These are phyloP conservation scores for Gryllus bimaculatus DNA, from an alignment of 1,140 invertebrate genomes.

Conservation along the genomic window DNA sequence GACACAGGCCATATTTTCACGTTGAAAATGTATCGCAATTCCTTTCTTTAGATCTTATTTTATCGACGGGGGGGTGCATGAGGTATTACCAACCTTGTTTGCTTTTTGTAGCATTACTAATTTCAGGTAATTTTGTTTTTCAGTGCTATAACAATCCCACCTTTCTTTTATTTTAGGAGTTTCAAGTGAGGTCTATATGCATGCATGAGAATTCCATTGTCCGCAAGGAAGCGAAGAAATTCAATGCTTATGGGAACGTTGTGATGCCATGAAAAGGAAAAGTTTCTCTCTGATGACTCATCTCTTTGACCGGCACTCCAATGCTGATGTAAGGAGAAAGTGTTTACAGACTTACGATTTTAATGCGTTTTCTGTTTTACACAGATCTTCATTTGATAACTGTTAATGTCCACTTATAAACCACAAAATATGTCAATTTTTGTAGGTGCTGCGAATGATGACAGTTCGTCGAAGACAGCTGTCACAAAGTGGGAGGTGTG, in stretches of 20 bases:
- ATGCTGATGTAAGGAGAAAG: slow-evolving; percentile 52
- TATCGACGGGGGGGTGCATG: slow-evolving; percentile 59
- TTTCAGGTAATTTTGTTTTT: neutral
- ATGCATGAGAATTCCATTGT: slow-evolving; percentile 75
- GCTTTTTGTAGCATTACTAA: slow-evolving; percentile 1
- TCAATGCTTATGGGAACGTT: slow-evolving; percentile 47
- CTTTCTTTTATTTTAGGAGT: slow-evolving; percentile 37
- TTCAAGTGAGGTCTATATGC: slow-evolving; percentile 76
- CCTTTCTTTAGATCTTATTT: too few relatives aligned
- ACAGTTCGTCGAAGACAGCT: slow-evolving; percentile 52
- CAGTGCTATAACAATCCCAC: neutral
- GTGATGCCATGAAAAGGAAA: slow-evolving; percentile 77
- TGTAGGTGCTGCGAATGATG: slow-evolving; percentile 37
- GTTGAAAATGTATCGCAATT: too few relatives aligned
- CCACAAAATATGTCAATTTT: slow-evolving; percentile 8
- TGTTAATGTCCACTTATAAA: too few relatives aligned
- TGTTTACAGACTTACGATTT: neutral
- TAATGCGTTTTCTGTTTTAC: neutral
- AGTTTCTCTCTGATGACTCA: slow-evolving; percentile 88
- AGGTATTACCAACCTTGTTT: slow-evolving; percentile 41
- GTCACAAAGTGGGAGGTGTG: slow-evolving; percentile 44
- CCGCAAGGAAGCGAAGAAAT: slow-evolving; percentile 42
- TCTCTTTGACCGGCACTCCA: slow-evolving; percentile 83
- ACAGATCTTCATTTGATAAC: neutral
- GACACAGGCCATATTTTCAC: too few relatives aligned